These are phyloP conservation scores for Parasteatoda lunata DNA, from an alignment of 2,888 invertebrate species.

Conservation along the genomic window DNA sequence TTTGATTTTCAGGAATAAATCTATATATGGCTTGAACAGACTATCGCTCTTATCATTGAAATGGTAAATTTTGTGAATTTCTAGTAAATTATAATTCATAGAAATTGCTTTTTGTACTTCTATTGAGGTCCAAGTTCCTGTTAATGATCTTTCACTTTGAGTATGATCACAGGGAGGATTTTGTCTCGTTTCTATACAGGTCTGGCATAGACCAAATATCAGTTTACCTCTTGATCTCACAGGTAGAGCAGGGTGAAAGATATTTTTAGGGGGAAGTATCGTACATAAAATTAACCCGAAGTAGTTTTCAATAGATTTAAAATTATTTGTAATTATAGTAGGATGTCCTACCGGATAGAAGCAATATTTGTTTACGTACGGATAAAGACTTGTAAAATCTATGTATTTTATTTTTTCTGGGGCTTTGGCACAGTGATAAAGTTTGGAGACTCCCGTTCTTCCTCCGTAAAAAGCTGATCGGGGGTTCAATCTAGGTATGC, in stretches of 20 bases:
- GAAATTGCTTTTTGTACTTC: conserved; percentile 71
- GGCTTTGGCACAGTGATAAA: no score
- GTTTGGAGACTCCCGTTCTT: conserved; percentile 70
- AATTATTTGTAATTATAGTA: no score
- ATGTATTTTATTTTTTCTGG: no score
- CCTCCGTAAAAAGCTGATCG: conserved; percentile 72
- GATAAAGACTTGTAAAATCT: no score
- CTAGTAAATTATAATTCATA: conserved; percentile 70
- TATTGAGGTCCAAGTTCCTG: conserved; percentile 71
- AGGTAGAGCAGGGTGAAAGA: no score
- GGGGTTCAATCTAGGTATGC: conserved; percentile 68
- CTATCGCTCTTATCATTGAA: neutral
- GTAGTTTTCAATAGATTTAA: no score
- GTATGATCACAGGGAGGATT: conserved; percentile 69
- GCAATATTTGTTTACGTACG: no score
- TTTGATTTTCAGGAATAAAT: no score
- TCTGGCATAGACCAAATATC: conserved; percentile 71
- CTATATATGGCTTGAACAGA: no score
- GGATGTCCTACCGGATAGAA: no score
- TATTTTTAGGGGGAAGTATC: no score
- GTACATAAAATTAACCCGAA: no score
- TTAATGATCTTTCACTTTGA: conserved; percentile 70
- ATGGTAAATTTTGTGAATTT: conserved; percentile 59
- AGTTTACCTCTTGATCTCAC: conserved; percentile 56
- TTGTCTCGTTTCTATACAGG: conserved; percentile 68